Percentiles rank a stretch among this genome's conserved stretches.
These are phyloP conservation scores for Aphis craccivora DNA, from an alignment of 1,140 invertebrate genomes.

Conservation along the genomic window DNA sequence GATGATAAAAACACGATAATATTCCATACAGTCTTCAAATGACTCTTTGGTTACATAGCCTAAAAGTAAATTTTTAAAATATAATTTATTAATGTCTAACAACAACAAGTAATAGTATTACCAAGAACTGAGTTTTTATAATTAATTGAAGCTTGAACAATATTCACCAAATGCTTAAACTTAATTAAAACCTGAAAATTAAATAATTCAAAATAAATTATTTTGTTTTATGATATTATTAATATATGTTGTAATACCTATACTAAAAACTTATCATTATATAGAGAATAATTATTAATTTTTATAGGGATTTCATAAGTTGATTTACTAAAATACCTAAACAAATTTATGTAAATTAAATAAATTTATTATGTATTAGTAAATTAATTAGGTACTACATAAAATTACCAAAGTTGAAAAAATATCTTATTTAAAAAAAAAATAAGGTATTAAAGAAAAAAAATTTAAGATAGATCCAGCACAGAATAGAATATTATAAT, in stretches of 20 bases:
- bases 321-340: neutral
- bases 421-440: no score
- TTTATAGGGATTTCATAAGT: neutral
- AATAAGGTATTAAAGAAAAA: no score
- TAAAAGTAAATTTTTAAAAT: neutral
- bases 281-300: neutral
- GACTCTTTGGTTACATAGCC: constrained; percentile 45
- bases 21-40: constrained; percentile 32
- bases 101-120: constrained; percentile 6
- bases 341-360: neutral
- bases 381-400: neutral
- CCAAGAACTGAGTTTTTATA: constrained; percentile 51
- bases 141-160: constrained; percentile 52
- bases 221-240: neutral
- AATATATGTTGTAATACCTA: neutral
- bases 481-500: no score
- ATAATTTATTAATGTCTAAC: neutral
- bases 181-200: constrained; percentile 44
- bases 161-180: constrained; percentile 28
- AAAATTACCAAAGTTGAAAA: neutral
- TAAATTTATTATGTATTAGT: neutral
- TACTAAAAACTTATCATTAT: neutral
- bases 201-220: neutral
- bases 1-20: constrained; percentile 46
- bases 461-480: no score